Base-by-base conservation (phyloP, 2,888 invertebrate genomes). In the Torymus auratus region DNA sequence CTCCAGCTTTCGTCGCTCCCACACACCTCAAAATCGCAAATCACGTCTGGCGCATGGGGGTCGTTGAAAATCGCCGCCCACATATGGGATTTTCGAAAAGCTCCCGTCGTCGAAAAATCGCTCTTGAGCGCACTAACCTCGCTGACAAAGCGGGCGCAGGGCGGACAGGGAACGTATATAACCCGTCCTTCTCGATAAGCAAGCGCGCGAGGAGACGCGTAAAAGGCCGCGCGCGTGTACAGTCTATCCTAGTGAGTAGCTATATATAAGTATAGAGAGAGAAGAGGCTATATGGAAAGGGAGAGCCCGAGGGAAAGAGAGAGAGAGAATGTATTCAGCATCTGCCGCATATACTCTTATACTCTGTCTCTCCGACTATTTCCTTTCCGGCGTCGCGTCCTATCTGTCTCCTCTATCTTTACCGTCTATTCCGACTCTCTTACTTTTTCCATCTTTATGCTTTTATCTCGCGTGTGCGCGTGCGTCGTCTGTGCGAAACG, bases 261-360 rank as follows among this genome's bases (percentile, higher is more conserved):
- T 14, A 69, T 41, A 41, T 41, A n/a, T n/a, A n/a, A n/a, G n/a
- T n/a, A n/a, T n/a, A n/a, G n/a, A n/a, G n/a, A 41, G 41, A 41
- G 41, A 41, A 41, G 41, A 15, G 15, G 68, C 11, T 52, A 70
- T 70, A 72, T 15, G 52, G 55, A 14, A 68, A 70, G 7, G 7
- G 28, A 28, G 4, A 28, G 28, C 28, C 28, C 5, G 28, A 28
- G 28, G 28, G 28, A 28, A 41, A 41, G 7, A 41, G 41, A 41
- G 41, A 41, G 41, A 41, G 41, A 41, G 62, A 69, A 69, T 76
- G 62, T 69, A 76, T 71, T 78, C 78, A 60, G 65, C 78, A 78
- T 73, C 78, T 79, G 78, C 68, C 14, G 7, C 41, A 7, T 7
- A 1, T 41, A 7, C 64, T n/a, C 53, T 61, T 10, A 7, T 10